A percentile compares a stretch with the other conserved stretches of the same genome.
Conservation (phyloP, 1,140 invertebrate species). For the Dolichoris vasculosae region DNA sequence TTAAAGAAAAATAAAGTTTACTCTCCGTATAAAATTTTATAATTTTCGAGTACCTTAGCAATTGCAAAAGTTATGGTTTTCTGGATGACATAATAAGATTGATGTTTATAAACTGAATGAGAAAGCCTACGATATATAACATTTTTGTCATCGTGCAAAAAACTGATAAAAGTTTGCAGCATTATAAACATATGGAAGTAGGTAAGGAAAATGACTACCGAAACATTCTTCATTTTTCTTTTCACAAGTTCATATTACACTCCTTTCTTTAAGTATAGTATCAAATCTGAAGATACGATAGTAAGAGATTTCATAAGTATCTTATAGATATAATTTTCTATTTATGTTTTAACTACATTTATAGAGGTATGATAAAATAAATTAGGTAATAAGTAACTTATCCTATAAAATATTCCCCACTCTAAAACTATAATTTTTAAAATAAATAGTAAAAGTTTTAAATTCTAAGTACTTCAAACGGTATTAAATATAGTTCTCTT, state of each 20-base stretch:
- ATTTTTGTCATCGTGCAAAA: too few relatives aligned
- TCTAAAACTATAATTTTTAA: too few relatives aligned
- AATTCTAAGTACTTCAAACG: too few relatives aligned
- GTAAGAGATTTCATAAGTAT: neutral
- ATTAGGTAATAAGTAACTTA: too few relatives aligned
- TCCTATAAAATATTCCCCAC: too few relatives aligned
- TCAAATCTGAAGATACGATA: neutral
- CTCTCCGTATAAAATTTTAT: neutral
- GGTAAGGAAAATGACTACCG: neutral
- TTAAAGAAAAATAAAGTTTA: neutral
- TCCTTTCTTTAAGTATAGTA: neutral
- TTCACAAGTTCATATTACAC: neutral
- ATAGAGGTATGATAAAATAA: neutral
- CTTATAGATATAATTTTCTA: neutral
- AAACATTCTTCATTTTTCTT: neutral
- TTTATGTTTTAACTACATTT: neutral
- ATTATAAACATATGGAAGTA: neutral
- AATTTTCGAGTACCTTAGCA: neutral
- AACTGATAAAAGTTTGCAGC: neutral
- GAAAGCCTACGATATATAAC: too few relatives aligned
- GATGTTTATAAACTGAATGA: constrained; percentile 34
- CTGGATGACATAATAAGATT: too few relatives aligned
- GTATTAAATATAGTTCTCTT: too few relatives aligned
- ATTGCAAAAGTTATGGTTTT: neutral
- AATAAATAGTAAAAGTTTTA: too few relatives aligned